phyloP scores from a whole-genome alignment of 2,888 invertebrate species.

The Drosophila koepferae region DNA sequence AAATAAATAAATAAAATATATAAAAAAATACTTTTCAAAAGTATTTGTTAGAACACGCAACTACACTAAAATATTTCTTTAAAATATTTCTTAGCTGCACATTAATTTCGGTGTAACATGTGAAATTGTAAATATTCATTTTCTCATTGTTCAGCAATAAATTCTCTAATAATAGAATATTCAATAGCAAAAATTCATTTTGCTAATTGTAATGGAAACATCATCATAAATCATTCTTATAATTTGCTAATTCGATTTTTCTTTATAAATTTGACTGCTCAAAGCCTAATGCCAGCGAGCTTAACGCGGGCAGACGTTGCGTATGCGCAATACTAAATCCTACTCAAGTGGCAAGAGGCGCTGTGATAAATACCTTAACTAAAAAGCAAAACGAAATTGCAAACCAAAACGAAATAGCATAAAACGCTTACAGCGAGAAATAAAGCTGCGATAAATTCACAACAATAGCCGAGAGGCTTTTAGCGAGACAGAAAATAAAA shows the following conservation, averaged over 20 bases:
- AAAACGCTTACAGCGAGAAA: conserved; percentile 67
- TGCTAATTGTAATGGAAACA: conserved; percentile 30
- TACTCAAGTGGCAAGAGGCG: conserved; percentile 34
- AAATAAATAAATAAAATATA: neutral
- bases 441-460: conserved; percentile 71
- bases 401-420: conserved; percentile 36
- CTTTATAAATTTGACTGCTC: neutral
- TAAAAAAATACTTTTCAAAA: neutral
- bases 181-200: neutral
- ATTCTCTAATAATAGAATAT: neutral
- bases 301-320: conserved; percentile 22
- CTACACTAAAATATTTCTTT: neutral
- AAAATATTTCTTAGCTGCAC: too few relatives aligned
- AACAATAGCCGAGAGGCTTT: conserved; percentile 49
- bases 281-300: conserved; percentile 20
- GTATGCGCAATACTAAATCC: conserved; percentile 43
- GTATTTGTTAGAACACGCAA: neutral
- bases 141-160: neutral
- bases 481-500: conserved; percentile 9
- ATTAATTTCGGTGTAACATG: too few relatives aligned
- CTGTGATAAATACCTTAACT: conserved; percentile 51
- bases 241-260: conserved; percentile 5
- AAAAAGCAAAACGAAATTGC: conserved; percentile 29
- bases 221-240: conserved; percentile 28
- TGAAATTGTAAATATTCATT: conserved; percentile 1